Percentiles rank a stretch among this genome's conserved stretches.
These are phyloP conservation scores for Dolichoris vasculosae DNA, from an alignment of 1,140 invertebrate genomes.

Conservation along the genomic window DNA sequence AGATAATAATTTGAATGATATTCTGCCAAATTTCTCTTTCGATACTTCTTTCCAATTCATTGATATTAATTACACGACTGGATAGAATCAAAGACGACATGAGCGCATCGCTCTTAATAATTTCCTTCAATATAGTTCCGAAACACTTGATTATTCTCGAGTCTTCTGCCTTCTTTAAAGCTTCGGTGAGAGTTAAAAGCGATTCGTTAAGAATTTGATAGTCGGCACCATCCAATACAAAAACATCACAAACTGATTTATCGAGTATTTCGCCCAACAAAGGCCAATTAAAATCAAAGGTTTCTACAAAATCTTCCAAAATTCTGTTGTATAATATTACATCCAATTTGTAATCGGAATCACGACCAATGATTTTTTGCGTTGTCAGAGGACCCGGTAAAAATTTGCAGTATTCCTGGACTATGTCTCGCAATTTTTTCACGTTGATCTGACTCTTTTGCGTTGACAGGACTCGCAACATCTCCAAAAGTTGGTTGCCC, in stretches of 20 bases:
- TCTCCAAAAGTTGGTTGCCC: conserved; percentile 62
- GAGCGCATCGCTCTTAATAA: conserved; percentile 77
- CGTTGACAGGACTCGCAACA: conserved; percentile 65
- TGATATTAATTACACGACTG: conserved; percentile 53
- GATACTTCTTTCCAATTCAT: conserved; percentile 57
- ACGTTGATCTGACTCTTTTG: conserved; percentile 72
- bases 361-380: conserved; percentile 76
- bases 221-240: conserved; percentile 75
- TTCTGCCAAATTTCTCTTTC: conserved; percentile 72
- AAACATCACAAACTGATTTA: conserved; percentile 66
- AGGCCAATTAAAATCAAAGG: conserved; percentile 76
- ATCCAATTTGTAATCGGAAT: conserved; percentile 68
- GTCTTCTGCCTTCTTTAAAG: conserved; percentile 71
- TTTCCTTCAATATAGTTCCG: conserved; percentile 70
- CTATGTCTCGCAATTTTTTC: conserved; percentile 60
- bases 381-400: conserved; percentile 80
- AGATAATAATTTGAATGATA: conserved; percentile 78
- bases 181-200: conserved; percentile 70
- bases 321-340: conserved; percentile 69
- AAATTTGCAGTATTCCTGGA: conserved; percentile 61
- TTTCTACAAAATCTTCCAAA: conserved; percentile 70
- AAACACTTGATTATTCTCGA: conserved; percentile 64
- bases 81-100: conserved; percentile 72
- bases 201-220: conserved; percentile 73
- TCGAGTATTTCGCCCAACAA: conserved; percentile 65